Conservation (phyloP, 2,888 invertebrate species). For the Phortica okadai region DNA sequence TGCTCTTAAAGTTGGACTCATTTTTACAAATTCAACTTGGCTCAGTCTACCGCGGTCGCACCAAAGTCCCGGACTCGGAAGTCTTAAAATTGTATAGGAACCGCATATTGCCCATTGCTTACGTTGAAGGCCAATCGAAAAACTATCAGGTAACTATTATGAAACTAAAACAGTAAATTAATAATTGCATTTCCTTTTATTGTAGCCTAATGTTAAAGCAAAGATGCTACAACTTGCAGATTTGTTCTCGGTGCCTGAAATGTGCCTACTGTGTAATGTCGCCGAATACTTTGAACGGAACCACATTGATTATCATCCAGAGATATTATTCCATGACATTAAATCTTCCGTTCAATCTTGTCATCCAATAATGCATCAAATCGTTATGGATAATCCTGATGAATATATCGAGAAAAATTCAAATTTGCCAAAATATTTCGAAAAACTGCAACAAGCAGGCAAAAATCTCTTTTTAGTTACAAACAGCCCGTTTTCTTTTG, state of each 20-base stretch:
- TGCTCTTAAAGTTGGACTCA: constrained; percentile 95
- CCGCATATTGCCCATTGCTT: constrained; percentile 90
- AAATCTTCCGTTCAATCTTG: constrained; percentile 92
- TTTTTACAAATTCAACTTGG: constrained; percentile 98
- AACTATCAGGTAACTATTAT: constrained; percentile 80
- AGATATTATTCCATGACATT: constrained; percentile 95
- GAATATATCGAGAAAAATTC: constrained; percentile 88
- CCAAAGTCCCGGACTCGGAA: constrained; percentile 88
- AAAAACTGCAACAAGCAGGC: constrained; percentile 83
- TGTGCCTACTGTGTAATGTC: constrained; percentile 94
- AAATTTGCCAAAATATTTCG: constrained; percentile 85
- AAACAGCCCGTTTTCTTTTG: constrained; percentile 97
- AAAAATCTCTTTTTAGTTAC: constrained; percentile 97
- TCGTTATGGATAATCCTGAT: constrained; percentile 88
- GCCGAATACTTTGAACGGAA: constrained; percentile 94
- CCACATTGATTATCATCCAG: constrained; percentile 95
- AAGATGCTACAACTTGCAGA: constrained; percentile 97
- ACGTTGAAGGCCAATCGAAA: constrained; percentile 88
- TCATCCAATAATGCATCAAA: constrained; percentile 92
- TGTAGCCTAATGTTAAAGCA: constrained; percentile 72
- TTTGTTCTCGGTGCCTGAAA: constrained; percentile 97
- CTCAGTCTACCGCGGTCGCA: constrained; percentile 92
- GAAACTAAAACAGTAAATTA: background rate
- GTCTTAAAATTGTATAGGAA: constrained; percentile 90
- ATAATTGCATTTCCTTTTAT: background rate